Evolutionary conservation across 2,888 invertebrate species (phyloP).

Genomic region (Malthinus seriepunctatus): DNA sequence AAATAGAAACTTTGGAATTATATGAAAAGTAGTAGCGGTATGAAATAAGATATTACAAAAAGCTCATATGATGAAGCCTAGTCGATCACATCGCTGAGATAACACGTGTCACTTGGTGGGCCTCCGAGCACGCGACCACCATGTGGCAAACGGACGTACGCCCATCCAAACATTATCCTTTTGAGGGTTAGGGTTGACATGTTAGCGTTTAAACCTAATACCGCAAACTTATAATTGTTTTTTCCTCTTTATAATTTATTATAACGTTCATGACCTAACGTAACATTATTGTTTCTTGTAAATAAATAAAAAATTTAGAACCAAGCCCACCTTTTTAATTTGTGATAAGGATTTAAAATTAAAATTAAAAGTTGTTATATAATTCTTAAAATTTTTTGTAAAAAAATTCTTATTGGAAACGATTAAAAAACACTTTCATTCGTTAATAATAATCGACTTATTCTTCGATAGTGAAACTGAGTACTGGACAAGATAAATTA

Average conservation of each 20-base stretch:
- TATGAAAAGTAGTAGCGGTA: not conserved
- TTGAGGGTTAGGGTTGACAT: constrained; percentile 28
- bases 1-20: not conserved
- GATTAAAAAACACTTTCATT: constrained; percentile 1
- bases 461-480: constrained; percentile 3
- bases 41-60: constrained; percentile 16
- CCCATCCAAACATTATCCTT: constrained; percentile 30
- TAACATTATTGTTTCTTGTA: not conserved
- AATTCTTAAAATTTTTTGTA: no score
- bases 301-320: not conserved
- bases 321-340: no score
- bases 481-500: constrained; percentile 2
- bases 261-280: no score
- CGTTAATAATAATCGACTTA: constrained; percentile 1
- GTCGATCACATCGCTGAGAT: constrained; percentile 41
- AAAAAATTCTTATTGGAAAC: no score
- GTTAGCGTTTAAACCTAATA: constrained; percentile 11
- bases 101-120: constrained; percentile 49
- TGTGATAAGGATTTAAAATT: not conserved
- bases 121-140: constrained; percentile 51
- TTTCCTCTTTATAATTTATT: not conserved
- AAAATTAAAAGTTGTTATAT: no score
- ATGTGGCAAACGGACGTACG: constrained; percentile 46
- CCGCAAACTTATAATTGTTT: constrained; percentile 14
- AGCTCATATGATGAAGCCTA: constrained; percentile 16